Base-by-base conservation (phyloP, 2,113 vertebrate genomes). In the Eonycteris spelaea region DNA sequence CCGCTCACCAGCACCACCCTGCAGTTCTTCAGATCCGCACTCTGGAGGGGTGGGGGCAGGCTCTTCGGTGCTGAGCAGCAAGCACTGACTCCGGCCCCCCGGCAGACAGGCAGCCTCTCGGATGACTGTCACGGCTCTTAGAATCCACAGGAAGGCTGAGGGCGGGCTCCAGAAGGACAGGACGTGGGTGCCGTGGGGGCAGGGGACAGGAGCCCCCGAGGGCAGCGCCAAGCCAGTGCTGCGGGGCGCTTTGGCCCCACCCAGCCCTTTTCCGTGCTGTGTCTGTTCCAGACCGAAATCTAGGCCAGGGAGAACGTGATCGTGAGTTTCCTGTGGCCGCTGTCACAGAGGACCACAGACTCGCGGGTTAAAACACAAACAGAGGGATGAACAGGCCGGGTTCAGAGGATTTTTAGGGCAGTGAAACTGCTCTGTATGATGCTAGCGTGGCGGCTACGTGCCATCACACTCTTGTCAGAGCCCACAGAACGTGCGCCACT, bases 381-480 rank as follows among this genome's bases (percentile, higher is more conserved):
- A 13, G 55, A 7, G 33, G 35, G 57, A 30, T 16, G 79, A 10
- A 1, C 0, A 4, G 79, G 35, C 12, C 33, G 45, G 6, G 12
- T 33, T 1, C 12, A 11, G 53, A 24, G 43, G 55, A 11, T 1
- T 5, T 22, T 19, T 3, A 7, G 30, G 67, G n/a, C 26, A 0
- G 11, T 14, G 28, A 45, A 12, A 21, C 35, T 0, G 2, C 14
- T 7, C 43, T n/a, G 10, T 33, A 3, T 26, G 43, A 11, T 11
- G 10, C 4, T 1, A 6, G 3, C 2, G 4, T 11, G 30, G 22
- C 3, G 21, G 35, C 2, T 12, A 2, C 14, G 0, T 3, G n/a
- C 28, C 65, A 15, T 19, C 1, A 6, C 4, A 10, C 3, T 9
- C 43, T 16, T 40, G 63, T 87, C 84, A 33, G 38, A 51, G 6